Evolutionary conservation across 2,888 invertebrate genomes (phyloP), one percentile per base, ranked within the genome.

Genomic region (Anodontia alba): DNA sequence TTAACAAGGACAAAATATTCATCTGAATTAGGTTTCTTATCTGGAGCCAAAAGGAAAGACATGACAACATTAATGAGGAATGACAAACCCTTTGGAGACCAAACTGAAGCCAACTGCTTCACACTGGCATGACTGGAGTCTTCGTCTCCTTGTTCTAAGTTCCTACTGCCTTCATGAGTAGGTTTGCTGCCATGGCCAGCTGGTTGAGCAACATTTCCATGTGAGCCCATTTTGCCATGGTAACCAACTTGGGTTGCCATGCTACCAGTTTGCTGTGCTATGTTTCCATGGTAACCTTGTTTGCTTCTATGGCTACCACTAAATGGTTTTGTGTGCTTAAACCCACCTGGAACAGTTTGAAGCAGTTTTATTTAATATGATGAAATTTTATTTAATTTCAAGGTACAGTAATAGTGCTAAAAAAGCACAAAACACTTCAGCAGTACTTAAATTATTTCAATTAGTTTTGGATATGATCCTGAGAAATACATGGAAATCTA

Each of bases 81-180:
- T 62, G 71, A 86, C 86, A 83, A 86, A 86, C 88, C 88, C 79
- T 86, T 80, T 73, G 86, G 88, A 54, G 88, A 83, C 88, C 87
- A 88, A 31, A 86, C 57, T 38, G 73, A 77, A 46, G 77, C 62
- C 33, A 62, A 23, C n/a, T 62, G 62, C 62, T 62, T 62, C 62
- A 62, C 62, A 33, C 62, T 62, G 62, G 62, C 62, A 33, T 62
- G 62, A 33, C 62, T 62, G 10, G 31, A 31, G 33, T 20, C 20
- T 1, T 33, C 62, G 1, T 31, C 33, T 20, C 31, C 62, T 33
- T 31, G 17, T 33, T 33, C 62, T 26, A 26, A n/a, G 10, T 26
- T 26, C 62, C 62, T 62, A 62, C 33, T 33, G 3, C 1, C 62
- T 62, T 62, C 62, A 33, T 3, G 78, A 31, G 73, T 54, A 57